phyloP scores from a whole-genome alignment of 2,888 invertebrate species.

The Danaus chrysippus region DNA sequence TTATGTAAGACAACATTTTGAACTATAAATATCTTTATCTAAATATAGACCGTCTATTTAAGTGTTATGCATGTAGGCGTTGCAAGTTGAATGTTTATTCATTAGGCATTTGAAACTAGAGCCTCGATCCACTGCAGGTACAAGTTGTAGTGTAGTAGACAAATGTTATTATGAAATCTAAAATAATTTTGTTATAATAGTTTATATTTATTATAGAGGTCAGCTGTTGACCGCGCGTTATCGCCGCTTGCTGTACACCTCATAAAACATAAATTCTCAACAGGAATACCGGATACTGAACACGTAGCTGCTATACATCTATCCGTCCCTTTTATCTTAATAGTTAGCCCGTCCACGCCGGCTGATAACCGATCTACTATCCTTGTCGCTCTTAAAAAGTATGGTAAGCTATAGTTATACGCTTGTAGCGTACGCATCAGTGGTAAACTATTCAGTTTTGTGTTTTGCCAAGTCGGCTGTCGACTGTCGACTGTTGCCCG shows the following conservation, averaged over 20 bases:
- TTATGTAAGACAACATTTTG: too few relatives aligned
- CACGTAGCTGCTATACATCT: conserved; percentile 41
- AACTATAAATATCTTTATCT: too few relatives aligned
- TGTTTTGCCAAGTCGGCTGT: conserved; percentile 61
- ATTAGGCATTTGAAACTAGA: too few relatives aligned
- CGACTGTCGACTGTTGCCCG: too few relatives aligned
- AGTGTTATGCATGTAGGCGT: too few relatives aligned
- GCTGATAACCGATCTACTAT: conserved; percentile 41
- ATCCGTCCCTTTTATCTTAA: conserved; percentile 46
- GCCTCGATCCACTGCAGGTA: too few relatives aligned
- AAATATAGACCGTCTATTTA: too few relatives aligned
- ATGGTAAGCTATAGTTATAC: conserved; percentile 37
- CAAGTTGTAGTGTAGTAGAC: too few relatives aligned
- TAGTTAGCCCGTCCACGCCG: conserved; percentile 21
- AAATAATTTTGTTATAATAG: conserved; percentile 26
- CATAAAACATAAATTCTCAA: conserved; percentile 58
- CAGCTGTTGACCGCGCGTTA: conserved; percentile 51
- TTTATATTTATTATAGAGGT: conserved; percentile 48
- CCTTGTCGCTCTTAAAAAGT: conserved; percentile 44
- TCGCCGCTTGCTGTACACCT: conserved; percentile 46
- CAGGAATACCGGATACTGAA: conserved; percentile 69
- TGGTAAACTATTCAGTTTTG: conserved; percentile 65
- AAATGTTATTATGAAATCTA: too few relatives aligned
- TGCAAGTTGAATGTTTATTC: too few relatives aligned
- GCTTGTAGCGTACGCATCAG: conserved; percentile 44